phyloP scores from a whole-genome alignment of 2,888 invertebrate species.

The Kryphioiulus occultus region DNA sequence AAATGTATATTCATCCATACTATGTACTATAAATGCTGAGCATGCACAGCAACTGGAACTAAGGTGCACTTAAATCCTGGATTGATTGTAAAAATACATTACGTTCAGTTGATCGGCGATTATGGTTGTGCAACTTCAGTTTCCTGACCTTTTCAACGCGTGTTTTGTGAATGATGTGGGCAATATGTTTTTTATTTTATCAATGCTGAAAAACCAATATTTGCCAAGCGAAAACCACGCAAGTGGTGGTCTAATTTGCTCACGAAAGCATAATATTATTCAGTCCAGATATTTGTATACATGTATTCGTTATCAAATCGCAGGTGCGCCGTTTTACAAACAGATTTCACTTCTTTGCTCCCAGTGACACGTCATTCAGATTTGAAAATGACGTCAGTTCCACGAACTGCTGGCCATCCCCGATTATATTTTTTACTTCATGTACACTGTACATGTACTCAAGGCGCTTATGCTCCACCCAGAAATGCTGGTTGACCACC shows the following conservation, averaged over 20 bases:
- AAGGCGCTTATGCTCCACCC: background rate
- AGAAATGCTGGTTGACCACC: background rate
- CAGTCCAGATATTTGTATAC: background rate
- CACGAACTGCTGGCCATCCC: background rate
- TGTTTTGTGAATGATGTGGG: background rate
- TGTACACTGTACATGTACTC: background rate
- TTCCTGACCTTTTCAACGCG: background rate
- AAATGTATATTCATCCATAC: no score
- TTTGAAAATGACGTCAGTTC: background rate
- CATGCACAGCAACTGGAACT: no score
- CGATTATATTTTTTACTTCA: background rate
- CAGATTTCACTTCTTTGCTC: slow-evolving; percentile 12
- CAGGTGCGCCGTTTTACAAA: background rate
- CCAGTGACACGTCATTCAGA: background rate
- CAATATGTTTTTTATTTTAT: slow-evolving; percentile 6
- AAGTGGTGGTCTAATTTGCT: background rate
- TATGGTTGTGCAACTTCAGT: no score
- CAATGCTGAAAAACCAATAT: background rate
- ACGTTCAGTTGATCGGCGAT: no score
- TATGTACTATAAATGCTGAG: no score
- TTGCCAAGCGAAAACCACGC: background rate
- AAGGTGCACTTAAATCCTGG: no score
- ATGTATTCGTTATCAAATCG: background rate
- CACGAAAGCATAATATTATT: background rate
- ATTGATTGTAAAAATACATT: no score